Percentiles rank a stretch among this genome's conserved stretches.
Conservation (phyloP, 2,797 vertebrate genomes). For the Stomatorhinus walkeri region DNA sequence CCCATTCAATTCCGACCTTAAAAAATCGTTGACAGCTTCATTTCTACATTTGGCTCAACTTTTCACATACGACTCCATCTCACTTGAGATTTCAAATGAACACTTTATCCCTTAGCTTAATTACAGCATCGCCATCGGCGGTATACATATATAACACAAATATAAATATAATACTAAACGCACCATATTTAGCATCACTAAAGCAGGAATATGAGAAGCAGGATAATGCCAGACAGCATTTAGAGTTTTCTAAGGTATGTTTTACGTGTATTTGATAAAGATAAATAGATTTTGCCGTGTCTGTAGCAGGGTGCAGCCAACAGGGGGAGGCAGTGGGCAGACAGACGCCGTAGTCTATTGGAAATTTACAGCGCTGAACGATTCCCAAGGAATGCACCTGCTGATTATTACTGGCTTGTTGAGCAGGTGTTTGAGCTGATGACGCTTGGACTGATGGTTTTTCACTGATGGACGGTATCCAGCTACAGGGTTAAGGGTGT, state of each 20-base stretch:
- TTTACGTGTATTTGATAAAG: neutral
- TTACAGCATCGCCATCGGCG: neutral
- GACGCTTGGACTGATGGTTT: neutral
- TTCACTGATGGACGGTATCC: neutral
- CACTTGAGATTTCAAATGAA: neutral
- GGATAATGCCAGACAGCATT: neutral
- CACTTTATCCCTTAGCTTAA: neutral
- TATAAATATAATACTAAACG: neutral
- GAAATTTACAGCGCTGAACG: neutral
- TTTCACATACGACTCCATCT: neutral
- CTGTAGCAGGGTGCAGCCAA: neutral
- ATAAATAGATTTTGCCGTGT: neutral
- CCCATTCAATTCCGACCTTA: neutral
- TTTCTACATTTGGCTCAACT: neutral
- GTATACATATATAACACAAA: neutral
- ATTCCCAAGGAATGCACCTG: neutral
- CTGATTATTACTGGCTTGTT: neutral
- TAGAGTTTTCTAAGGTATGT: neutral
- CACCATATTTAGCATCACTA: neutral
- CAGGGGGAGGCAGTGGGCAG: neutral
- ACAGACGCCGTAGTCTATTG: neutral
- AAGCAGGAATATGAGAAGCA: neutral
- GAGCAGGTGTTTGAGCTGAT: neutral
- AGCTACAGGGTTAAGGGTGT: neutral
- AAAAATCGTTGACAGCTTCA: conserved; percentile 13